Evolutionary conservation across 2,797 vertebrate genomes (phyloP).

Genomic region (Bryconaethiops microstoma): DNA sequence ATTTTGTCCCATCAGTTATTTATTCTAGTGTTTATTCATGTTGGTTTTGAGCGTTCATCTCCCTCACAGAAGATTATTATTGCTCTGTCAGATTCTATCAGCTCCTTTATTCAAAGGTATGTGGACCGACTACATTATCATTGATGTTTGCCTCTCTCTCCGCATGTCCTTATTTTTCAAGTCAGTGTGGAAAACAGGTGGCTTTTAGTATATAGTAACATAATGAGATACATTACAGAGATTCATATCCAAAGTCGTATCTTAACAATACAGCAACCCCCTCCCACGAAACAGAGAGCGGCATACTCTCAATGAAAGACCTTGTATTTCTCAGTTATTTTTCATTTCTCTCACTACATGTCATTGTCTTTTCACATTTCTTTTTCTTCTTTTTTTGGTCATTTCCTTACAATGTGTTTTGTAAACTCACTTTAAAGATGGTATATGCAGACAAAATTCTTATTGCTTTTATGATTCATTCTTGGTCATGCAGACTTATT

Average conservation of each 20-base stretch:
- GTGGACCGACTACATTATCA: constrained; percentile 40
- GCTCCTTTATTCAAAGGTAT: constrained; percentile 33
- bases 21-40: background rate
- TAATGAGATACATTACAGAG: too few species aligned
- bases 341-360: too few species aligned
- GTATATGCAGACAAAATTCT: too few species aligned
- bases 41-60: constrained; percentile 8
- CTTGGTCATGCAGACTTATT: background rate
- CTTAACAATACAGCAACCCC: too few species aligned
- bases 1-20: constrained; percentile 10
- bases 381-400: too few species aligned
- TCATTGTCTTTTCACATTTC: too few species aligned
- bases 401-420: too few species aligned
- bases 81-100: constrained; percentile 14
- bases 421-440: too few species aligned
- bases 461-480: background rate
- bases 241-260: too few species aligned
- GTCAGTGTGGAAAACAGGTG: background rate
- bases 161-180: background rate
- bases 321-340: too few species aligned
- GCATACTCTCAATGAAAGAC: too few species aligned
- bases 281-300: too few species aligned
- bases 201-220: background rate
- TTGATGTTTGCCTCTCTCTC: constrained; percentile 27
- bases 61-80: background rate